Percentiles rank a stretch among this genome's conserved stretches.
phyloP scores from a whole-genome alignment of 2,797 vertebrate species.

The Gallirallus australis region DNA sequence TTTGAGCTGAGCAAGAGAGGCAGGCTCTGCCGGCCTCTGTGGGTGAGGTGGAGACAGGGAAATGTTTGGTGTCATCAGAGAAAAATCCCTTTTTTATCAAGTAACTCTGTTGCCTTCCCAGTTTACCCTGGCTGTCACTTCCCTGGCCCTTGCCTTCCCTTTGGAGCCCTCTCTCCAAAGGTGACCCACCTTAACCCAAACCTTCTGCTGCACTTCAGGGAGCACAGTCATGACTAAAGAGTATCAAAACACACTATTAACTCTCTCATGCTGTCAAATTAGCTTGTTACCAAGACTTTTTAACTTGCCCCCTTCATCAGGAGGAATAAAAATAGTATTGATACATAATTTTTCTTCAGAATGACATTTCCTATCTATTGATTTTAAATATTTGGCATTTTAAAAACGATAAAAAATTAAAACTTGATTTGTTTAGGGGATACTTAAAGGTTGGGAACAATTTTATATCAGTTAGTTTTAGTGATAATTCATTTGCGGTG shows the following conservation, averaged over 20 bases:
- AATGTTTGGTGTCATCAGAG: background rate
- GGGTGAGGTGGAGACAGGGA: background rate
- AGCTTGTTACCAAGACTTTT: background rate
- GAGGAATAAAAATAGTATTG: background rate
- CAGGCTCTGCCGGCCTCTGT: background rate
- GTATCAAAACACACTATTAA: background rate
- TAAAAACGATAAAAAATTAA: background rate
- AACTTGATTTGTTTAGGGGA: conserved; percentile 46
- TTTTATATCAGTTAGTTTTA: conserved; percentile 57
- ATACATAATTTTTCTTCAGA: background rate
- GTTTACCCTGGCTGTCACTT: background rate
- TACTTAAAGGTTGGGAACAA: conserved; percentile 54
- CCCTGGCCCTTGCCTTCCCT: background rate
- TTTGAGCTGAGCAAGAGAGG: background rate
- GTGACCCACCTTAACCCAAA: background rate
- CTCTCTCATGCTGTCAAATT: background rate
- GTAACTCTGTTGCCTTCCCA: background rate
- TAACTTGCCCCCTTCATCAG: background rate
- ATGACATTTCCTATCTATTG: conserved; percentile 1
- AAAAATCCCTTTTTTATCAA: background rate
- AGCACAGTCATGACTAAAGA: background rate
- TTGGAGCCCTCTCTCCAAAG: background rate
- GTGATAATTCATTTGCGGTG: conserved; percentile 63
- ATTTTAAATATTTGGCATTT: conserved; percentile 47
- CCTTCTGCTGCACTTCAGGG: background rate